Evolutionary conservation across 2,797 vertebrate genomes (phyloP).

Genomic region (Poecilia wingei): DNA sequence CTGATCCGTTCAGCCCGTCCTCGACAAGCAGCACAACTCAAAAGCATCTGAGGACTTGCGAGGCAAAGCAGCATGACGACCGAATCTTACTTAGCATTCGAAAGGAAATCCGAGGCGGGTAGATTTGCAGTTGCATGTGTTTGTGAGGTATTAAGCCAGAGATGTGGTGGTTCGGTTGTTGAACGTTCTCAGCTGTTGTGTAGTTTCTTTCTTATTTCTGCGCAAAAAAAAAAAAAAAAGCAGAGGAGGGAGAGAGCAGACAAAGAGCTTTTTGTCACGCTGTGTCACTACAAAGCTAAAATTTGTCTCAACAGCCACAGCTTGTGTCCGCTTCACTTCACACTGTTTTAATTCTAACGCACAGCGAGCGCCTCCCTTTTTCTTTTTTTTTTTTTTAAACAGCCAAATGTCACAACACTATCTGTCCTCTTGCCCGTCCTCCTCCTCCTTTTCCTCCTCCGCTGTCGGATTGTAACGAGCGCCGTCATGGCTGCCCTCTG

Average conservation of each 20-base stretch:
- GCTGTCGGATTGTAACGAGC: conserved; percentile 54
- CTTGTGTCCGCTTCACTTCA: conserved; percentile 34
- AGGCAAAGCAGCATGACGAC: conserved; percentile 31
- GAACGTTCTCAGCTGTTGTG: conserved; percentile 26
- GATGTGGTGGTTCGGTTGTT: conserved; percentile 12
- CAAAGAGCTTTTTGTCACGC: conserved; percentile 49
- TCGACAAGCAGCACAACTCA: conserved; percentile 17
- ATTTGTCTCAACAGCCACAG: conserved; percentile 43
- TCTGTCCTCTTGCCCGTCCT: conserved; percentile 52
- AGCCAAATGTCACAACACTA: conserved; percentile 56
- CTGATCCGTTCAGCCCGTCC: conserved; percentile 42
- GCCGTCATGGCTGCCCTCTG: conserved; percentile 49
- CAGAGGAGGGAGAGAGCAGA: conserved; percentile 9
- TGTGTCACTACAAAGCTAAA: conserved; percentile 39
- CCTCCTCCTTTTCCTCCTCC: conserved; percentile 43
- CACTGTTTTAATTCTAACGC: conserved; percentile 23
- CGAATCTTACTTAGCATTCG: conserved; percentile 33
- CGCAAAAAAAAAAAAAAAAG: not conserved
- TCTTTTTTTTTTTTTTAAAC: conserved; percentile 26
- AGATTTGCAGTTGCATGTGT: conserved; percentile 18
- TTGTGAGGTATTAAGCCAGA: not conserved
- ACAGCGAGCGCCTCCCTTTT: conserved; percentile 31
- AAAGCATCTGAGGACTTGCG: conserved; percentile 13
- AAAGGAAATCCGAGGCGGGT: conserved; percentile 12
- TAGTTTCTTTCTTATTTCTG: not conserved